These are phyloP conservation scores for Zingel zingel DNA, from an alignment of 2,113 vertebrate genomes.

Conservation along the genomic window DNA sequence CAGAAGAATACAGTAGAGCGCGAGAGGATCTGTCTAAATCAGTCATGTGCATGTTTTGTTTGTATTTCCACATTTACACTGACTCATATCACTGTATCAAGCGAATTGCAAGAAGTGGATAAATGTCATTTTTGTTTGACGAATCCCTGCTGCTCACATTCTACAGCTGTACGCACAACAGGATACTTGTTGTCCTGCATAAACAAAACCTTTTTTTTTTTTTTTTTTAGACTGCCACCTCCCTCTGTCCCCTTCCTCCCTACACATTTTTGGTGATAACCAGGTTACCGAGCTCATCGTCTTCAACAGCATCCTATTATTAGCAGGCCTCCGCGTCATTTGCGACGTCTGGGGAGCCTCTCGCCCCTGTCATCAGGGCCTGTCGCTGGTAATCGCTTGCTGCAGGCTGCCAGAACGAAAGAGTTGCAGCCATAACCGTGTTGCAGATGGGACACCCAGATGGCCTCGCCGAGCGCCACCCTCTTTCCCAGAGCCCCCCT, in stretches of 20 bases:
- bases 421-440: constrained; percentile 70
- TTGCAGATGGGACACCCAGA: constrained; percentile 86
- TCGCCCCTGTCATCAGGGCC: constrained; percentile 66
- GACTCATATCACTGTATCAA: constrained; percentile 32
- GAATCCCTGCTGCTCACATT: constrained; percentile 9
- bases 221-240: constrained; percentile 25
- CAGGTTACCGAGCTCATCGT: constrained; percentile 70
- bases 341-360: constrained; percentile 72
- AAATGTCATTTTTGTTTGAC: constrained; percentile 12
- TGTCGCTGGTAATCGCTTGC: constrained; percentile 68
- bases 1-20: background rate
- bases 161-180: background rate
- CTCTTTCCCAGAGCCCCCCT: constrained; percentile 56
- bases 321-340: constrained; percentile 73
- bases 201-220: constrained; percentile 33
- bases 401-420: constrained; percentile 67
- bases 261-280: constrained; percentile 56
- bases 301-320: constrained; percentile 73
- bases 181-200: background rate
- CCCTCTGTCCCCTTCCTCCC: constrained; percentile 19
- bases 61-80: constrained; percentile 9
- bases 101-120: constrained; percentile 1
- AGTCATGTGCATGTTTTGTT: constrained; percentile 20
- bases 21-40: background rate
- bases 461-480: constrained; percentile 74